Evolutionary conservation across 1,140 invertebrate genomes (phyloP).

Genomic region (Lordiphosa mommai): DNA sequence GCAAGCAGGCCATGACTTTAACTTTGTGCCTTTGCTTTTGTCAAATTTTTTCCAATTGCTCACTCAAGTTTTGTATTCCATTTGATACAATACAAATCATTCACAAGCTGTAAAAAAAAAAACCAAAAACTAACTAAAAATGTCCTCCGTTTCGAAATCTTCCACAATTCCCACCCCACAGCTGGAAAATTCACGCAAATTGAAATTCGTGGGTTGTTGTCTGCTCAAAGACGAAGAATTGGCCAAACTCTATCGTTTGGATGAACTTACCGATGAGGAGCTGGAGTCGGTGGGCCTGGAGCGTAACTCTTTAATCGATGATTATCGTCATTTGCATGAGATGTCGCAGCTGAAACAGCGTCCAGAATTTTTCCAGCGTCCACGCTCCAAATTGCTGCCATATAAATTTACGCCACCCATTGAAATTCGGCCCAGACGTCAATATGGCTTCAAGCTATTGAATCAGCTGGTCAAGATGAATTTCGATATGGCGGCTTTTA

Average conservation of each 20-base stretch:
- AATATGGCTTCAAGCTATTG: conserved; percentile 16
- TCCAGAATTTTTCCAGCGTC: neutral
- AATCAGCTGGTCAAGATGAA: conserved; percentile 19
- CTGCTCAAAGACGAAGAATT: conserved; percentile 14
- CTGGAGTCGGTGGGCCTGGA: conserved; percentile 23
- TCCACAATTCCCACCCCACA: too few species aligned
- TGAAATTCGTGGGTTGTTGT: conserved; percentile 42
- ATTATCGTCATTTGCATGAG: conserved; percentile 50
- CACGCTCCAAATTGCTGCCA: neutral
- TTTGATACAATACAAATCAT: too few species aligned
- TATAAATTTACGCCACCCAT: neutral
- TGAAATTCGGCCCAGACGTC: neutral
- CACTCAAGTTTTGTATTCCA: too few species aligned
- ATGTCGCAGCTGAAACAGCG: conserved; percentile 8
- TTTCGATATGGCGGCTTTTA: conserved; percentile 5
- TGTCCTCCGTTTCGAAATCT: too few species aligned
- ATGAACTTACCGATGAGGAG: conserved; percentile 30
- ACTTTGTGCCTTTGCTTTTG: too few species aligned
- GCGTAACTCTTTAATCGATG: conserved; percentile 38
- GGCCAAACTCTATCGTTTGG: conserved; percentile 25
- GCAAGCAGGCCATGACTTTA: too few species aligned
- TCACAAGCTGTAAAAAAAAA: too few species aligned
- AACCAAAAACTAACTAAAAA: too few species aligned
- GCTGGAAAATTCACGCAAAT: conserved; percentile 3
- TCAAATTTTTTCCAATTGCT: too few species aligned